Conservation (phyloP, 1,140 invertebrate genomes). For the Cotesia typhae region DNA sequence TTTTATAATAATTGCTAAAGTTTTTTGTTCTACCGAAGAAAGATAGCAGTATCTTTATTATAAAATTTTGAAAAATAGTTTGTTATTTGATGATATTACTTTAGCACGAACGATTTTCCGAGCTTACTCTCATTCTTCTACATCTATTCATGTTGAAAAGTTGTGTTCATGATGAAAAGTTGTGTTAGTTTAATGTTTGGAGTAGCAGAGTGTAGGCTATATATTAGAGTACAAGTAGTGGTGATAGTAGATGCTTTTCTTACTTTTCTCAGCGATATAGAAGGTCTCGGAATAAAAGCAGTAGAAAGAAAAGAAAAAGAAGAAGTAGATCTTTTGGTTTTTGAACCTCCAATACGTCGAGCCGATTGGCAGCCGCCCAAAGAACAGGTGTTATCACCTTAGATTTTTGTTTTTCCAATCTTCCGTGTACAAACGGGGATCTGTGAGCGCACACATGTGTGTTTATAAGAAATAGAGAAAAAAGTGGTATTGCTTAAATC, state of each 20-base stretch:
- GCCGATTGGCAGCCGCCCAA: conserved; percentile 26
- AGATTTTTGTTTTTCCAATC: background rate
- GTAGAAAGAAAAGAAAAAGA: too few relatives aligned
- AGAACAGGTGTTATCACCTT: conserved; percentile 34
- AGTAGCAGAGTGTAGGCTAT: too few relatives aligned
- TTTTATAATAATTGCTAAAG: background rate
- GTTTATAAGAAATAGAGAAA: too few relatives aligned
- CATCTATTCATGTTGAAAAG: conserved; percentile 20
- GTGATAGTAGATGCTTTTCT: conserved; percentile 15
- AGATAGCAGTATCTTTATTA: background rate
- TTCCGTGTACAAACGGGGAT: background rate
- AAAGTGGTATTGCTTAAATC: too few relatives aligned
- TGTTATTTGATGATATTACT: conserved; percentile 9
- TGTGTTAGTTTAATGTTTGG: too few relatives aligned
- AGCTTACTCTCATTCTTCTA: conserved; percentile 1
- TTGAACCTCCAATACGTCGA: conserved; percentile 30
- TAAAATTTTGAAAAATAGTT: conserved; percentile 3
- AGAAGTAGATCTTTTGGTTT: background rate
- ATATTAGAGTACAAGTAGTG: too few relatives aligned
- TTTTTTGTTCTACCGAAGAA: background rate
- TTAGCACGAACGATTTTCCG: background rate
- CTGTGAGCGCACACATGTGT: background rate
- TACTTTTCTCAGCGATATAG: background rate
- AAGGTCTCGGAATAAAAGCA: background rate
- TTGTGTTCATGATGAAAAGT: conserved; percentile 2